Percentiles rank a stretch among this genome's conserved stretches.
Evolutionary conservation across 2,888 invertebrate species (phyloP).

Genomic region (Oligia fasciuncula): DNA sequence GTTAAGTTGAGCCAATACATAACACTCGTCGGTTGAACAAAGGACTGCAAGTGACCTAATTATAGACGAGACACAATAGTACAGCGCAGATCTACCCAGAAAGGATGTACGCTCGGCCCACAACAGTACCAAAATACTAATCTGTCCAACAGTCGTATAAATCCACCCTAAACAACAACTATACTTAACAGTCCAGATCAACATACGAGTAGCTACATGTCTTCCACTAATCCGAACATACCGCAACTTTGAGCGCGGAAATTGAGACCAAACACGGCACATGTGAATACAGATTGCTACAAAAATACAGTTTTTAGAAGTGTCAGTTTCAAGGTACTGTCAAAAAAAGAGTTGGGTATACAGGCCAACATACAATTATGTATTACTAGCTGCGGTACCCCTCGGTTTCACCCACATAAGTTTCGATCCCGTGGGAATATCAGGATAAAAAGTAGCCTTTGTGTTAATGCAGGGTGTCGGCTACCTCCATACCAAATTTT

Average conservation of each 20-base stretch:
- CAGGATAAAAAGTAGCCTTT: too few species aligned
- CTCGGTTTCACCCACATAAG: too few species aligned
- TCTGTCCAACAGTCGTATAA: neutral
- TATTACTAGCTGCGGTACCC: too few species aligned
- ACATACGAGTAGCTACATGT: neutral
- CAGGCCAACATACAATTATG: neutral
- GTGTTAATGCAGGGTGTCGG: too few species aligned
- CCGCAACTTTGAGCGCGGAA: constrained; percentile 8
- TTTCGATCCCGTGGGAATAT: too few species aligned
- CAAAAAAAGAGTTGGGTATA: neutral
- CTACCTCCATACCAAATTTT: too few species aligned
- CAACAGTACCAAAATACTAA: neutral
- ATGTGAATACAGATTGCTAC: constrained; percentile 7
- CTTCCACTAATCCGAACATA: constrained; percentile 16
- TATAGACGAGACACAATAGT: neutral
- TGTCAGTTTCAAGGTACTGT: neutral
- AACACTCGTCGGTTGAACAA: neutral
- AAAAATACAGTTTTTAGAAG: constrained; percentile 11
- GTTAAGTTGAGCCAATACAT: too few species aligned
- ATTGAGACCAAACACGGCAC: neutral
- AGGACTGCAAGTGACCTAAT: neutral
- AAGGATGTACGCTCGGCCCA: neutral
- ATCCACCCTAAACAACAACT: neutral
- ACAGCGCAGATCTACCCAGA: neutral
- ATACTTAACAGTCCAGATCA: neutral